Base-by-base conservation (phyloP, 2,113 vertebrate genomes). In the Gallinago media region DNA sequence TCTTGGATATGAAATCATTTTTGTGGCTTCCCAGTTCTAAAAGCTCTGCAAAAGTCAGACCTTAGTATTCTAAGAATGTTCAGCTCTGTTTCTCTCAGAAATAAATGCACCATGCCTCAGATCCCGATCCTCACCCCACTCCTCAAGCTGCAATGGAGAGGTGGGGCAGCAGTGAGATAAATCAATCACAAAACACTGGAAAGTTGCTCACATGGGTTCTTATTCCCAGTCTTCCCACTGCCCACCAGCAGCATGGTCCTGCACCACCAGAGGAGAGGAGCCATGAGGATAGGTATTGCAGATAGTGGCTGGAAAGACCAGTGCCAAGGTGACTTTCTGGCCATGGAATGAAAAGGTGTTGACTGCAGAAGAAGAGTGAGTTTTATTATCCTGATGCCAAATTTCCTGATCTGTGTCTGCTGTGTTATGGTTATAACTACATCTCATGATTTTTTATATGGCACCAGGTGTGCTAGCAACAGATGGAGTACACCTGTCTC, bases 31-130 rank as follows among this genome's bases (percentile, higher is more conserved):
- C n/a, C 70, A 83, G 70, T 73, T 82, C 93, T 61, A 68, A 88
- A 95, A 92, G 38, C 25, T 16, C 40, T 68, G 20, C 81, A 68
- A 56, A 91, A 94, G n/a, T 81, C 70, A 89, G 49, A 85, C 46
- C 21, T 73, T 73, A 76, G 46, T 73, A 89, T 94, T 93, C n/a
- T 44, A 72, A 76, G 59, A 92, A 88, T 85, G 54, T 83, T 72
- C 62, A 12, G 0, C 54, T 91, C 34, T 70, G 16, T 85, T 92
- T 92, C n/a, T 78, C 12, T 49, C 1, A 0, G 40, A 62, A 87
- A 38, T 68, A 66, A 84, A 36, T 49, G n/a, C 25, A 79, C 6
- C 32, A 10, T 50, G 25, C 32, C 55, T 31, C 76, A 27, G 8
- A 56, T 74, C 54, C 27, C 82, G 27, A 68, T 27, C n/a, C 8